phyloP scores from a whole-genome alignment of 2,113 vertebrate genomes.

The Scomber scombrus region DNA sequence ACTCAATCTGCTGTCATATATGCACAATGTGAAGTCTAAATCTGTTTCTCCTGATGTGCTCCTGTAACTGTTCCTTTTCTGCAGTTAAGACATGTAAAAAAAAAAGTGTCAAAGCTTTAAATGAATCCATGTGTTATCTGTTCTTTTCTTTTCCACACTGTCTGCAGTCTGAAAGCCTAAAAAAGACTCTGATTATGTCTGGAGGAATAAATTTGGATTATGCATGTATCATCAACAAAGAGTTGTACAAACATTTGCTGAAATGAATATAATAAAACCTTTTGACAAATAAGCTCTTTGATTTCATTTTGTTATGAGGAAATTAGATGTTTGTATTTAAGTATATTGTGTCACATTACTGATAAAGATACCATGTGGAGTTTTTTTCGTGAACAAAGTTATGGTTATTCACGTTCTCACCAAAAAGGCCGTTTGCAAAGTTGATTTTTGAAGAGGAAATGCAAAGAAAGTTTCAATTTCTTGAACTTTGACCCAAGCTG shows the following conservation, averaged over 20 bases:
- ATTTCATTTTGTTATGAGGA: neutral
- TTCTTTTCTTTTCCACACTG: neutral
- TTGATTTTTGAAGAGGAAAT: too few species aligned
- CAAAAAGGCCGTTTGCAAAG: too few species aligned
- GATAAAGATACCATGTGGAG: too few species aligned
- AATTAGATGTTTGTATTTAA: too few species aligned
- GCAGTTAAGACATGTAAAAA: neutral
- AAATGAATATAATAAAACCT: neutral
- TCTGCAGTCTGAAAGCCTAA: constrained; percentile 1
- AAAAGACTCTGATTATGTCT: constrained; percentile 1
- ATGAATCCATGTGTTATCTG: constrained; percentile 31
- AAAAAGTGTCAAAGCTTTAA: constrained; percentile 28
- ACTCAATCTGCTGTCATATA: constrained; percentile 35
- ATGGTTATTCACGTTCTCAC: too few species aligned
- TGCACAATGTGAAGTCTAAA: constrained; percentile 8
- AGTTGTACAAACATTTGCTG: neutral
- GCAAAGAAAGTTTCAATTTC: too few species aligned
- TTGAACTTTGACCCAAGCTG: too few species aligned
- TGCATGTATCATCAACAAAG: neutral
- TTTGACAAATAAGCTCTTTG: neutral
- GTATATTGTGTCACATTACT: too few species aligned
- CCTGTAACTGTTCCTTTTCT: constrained; percentile 28
- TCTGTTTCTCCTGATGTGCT: constrained; percentile 37
- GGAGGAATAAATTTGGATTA: neutral
- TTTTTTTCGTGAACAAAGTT: too few species aligned